Evolutionary conservation across 2,113 vertebrate genomes (phyloP).

Genomic region (Sterrhoptilus dennistouni): DNA sequence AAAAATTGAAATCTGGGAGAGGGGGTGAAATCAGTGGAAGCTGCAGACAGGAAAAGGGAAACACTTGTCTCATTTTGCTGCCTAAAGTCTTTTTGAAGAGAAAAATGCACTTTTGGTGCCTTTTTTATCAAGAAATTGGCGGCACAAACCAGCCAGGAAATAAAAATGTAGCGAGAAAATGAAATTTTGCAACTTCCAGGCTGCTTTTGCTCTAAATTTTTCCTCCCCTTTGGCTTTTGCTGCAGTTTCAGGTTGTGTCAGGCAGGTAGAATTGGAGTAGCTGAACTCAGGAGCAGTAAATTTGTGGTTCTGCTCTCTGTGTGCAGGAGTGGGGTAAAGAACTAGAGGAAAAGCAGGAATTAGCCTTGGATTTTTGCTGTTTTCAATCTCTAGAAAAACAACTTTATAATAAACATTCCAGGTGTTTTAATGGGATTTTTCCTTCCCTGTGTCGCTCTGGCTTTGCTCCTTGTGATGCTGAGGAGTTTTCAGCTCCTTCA

Average conservation of each 20-base stretch:
- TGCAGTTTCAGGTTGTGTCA: neutral
- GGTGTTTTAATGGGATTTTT: neutral
- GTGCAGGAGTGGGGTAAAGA: neutral
- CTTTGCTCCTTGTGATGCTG: neutral
- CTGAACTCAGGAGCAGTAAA: neutral
- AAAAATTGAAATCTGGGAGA: neutral
- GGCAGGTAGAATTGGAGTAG: neutral
- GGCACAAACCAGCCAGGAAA: neutral
- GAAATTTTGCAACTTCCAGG: neutral
- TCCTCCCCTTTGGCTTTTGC: neutral
- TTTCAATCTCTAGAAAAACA: neutral
- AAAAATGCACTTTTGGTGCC: neutral
- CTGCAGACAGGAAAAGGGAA: neutral
- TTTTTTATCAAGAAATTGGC: neutral
- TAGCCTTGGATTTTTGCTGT: neutral
- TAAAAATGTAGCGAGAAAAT: neutral
- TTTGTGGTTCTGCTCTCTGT: fast-evolving
- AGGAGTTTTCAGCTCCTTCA: neutral
- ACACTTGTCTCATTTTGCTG: fast-evolving
- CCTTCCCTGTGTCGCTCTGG: neutral
- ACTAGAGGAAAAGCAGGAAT: neutral
- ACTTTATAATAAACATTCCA: neutral
- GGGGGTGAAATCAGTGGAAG: neutral
- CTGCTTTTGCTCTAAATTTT: neutral
- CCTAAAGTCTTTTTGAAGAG: neutral